These are phyloP conservation scores for Elysia chlorotica DNA, from an alignment of 1,140 invertebrate species.

Conservation along the genomic window DNA sequence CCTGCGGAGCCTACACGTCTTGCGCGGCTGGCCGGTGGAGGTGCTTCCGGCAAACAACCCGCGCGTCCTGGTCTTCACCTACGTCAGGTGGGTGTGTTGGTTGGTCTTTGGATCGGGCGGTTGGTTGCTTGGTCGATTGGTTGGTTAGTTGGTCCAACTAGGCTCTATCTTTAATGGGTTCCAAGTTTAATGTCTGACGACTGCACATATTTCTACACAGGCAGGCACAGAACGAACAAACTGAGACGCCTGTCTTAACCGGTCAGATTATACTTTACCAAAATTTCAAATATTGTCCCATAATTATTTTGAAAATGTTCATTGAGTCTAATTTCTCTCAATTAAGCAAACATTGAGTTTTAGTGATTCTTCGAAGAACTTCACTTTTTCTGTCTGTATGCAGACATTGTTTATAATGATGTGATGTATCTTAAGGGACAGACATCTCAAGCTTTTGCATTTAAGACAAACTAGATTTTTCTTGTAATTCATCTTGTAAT, in stretches of 20 bases:
- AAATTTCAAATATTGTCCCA: too few relatives aligned
- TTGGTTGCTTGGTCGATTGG: not conserved
- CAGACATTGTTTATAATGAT: not conserved
- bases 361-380: not conserved
- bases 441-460: not conserved
- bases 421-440: not conserved
- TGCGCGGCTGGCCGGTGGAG: constrained; percentile 52
- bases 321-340: too few relatives aligned
- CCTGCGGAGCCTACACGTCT: constrained; percentile 39
- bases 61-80: constrained; percentile 54
- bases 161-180: not conserved
- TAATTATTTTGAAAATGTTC: too few relatives aligned
- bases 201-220: not conserved
- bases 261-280: too few relatives aligned
- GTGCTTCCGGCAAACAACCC: constrained; percentile 52
- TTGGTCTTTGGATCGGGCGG: not conserved
- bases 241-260: not conserved
- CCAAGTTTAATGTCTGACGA: not conserved
- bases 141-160: not conserved
- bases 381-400: not conserved
- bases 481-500: not conserved
- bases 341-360: not conserved
- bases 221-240: not conserved
- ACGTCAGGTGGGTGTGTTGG: constrained; percentile 37
- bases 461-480: not conserved